These are phyloP conservation scores for Ibycter americanus DNA, from an alignment of 2,797 vertebrate genomes.

Conservation along the genomic window DNA sequence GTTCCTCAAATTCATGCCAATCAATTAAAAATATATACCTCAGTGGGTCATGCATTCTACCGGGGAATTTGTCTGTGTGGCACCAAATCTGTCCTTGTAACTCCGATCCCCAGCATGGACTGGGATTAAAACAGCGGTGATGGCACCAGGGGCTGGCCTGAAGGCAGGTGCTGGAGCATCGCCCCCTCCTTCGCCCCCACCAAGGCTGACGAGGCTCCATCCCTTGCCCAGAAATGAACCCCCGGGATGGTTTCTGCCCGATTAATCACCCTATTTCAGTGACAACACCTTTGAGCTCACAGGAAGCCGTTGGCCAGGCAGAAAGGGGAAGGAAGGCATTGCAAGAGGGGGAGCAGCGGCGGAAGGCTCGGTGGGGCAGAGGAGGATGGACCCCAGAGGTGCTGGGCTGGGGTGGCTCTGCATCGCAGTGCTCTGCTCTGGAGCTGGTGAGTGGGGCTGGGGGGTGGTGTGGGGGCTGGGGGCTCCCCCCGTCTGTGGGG, in stretches of 20 bases:
- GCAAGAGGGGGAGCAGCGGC: accelerated
- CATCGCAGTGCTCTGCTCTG: neutral
- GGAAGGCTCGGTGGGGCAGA: neutral
- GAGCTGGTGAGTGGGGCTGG: neutral
- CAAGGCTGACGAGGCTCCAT: accelerated
- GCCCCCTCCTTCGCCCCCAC: accelerated
- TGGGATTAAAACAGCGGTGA: accelerated
- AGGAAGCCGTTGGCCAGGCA: neutral
- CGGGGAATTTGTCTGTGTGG: accelerated
- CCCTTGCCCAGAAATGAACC: neutral
- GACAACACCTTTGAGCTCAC: neutral
- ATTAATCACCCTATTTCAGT: neutral
- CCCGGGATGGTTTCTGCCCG: accelerated
- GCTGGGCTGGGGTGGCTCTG: neutral
- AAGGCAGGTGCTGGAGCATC: neutral
- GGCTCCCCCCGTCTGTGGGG: neutral
- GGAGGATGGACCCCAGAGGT: neutral
- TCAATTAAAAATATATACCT: neutral
- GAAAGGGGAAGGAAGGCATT: neutral
- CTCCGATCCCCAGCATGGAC: accelerated
- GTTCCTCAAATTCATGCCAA: accelerated
- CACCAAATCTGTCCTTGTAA: neutral
- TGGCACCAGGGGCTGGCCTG: neutral
- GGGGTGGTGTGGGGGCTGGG: accelerated
- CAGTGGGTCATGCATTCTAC: accelerated